A percentile compares a stretch with the other conserved stretches of the same genome.
Evolutionary conservation across 2,888 invertebrate genomes (phyloP).

Genomic region (Catocala fraxini): DNA sequence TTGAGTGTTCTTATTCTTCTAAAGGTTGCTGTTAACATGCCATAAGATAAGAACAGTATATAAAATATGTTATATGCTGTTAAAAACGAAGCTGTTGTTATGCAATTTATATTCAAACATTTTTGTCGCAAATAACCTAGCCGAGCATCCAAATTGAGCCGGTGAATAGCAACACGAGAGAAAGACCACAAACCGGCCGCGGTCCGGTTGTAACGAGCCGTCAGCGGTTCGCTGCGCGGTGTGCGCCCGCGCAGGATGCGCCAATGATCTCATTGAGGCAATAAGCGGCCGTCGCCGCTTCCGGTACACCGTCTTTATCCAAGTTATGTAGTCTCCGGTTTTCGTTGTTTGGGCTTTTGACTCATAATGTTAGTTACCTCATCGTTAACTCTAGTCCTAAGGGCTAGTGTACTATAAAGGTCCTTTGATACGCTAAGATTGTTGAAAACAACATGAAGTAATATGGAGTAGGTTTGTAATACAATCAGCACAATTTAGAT

Average conservation of each 20-base stretch:
- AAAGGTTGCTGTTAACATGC: too few species aligned
- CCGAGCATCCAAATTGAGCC: background rate
- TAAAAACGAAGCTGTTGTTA: too few species aligned
- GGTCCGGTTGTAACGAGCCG: slow-evolving; percentile 54
- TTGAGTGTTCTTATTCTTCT: too few species aligned
- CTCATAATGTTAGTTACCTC: slow-evolving; percentile 22
- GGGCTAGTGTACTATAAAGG: too few species aligned
- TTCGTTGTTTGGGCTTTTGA: slow-evolving; percentile 42
- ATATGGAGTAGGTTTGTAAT: too few species aligned
- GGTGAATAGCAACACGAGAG: slow-evolving; percentile 15
- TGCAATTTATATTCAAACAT: too few species aligned
- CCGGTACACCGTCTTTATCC: slow-evolving; percentile 57
- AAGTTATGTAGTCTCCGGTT: slow-evolving; percentile 44
- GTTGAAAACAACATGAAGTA: too few species aligned
- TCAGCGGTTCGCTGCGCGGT: slow-evolving; percentile 21
- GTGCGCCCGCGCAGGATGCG: slow-evolving; percentile 63
- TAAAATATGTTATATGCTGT: too few species aligned
- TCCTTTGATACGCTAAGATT: too few species aligned
- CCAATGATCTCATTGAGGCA: slow-evolving; percentile 75
- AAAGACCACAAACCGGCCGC: slow-evolving; percentile 28
- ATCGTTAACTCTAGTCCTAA: background rate
- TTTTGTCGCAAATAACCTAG: too few species aligned
- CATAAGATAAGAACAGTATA: too few species aligned
- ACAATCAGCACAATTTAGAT: too few species aligned
- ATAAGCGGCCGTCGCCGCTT: slow-evolving; percentile 64